Percentiles rank a stretch among this genome's conserved stretches.
Conservation (phyloP, 2,797 vertebrate species). For the Amniataba percoides region DNA sequence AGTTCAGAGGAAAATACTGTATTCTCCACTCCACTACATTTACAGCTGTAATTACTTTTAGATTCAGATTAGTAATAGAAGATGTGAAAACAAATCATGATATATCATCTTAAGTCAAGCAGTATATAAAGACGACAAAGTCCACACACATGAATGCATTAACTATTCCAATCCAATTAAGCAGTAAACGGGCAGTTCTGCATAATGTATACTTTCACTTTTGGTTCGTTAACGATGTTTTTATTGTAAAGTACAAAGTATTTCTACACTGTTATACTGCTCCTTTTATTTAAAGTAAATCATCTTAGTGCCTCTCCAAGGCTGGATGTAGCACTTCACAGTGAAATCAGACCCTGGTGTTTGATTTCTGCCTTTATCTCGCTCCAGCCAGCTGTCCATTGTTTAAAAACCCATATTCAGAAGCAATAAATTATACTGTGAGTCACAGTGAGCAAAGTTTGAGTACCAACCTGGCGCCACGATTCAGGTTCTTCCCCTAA, state of each 20-base stretch:
- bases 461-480: constrained; percentile 61
- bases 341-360: background rate
- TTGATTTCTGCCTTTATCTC: background rate
- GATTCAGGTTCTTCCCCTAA: constrained; percentile 26
- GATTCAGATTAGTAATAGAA: too few relatives aligned
- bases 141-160: background rate
- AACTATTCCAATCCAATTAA: background rate
- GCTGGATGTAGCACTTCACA: background rate
- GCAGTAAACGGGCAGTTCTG: background rate
- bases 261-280: background rate
- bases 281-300: background rate
- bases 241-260: background rate
- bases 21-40: background rate
- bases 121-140: background rate
- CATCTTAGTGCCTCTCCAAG: background rate
- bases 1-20: too few relatives aligned
- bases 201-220: background rate
- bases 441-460: background rate
- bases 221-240: background rate
- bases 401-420: background rate
- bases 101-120: background rate
- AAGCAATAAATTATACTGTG: background rate
- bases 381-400: background rate
- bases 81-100: too few relatives aligned
- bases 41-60: background rate